Evolutionary conservation across 2,797 vertebrate genomes (phyloP), one percentile per base, ranked within the genome.

Genomic region (Phylloscopus collybita): DNA sequence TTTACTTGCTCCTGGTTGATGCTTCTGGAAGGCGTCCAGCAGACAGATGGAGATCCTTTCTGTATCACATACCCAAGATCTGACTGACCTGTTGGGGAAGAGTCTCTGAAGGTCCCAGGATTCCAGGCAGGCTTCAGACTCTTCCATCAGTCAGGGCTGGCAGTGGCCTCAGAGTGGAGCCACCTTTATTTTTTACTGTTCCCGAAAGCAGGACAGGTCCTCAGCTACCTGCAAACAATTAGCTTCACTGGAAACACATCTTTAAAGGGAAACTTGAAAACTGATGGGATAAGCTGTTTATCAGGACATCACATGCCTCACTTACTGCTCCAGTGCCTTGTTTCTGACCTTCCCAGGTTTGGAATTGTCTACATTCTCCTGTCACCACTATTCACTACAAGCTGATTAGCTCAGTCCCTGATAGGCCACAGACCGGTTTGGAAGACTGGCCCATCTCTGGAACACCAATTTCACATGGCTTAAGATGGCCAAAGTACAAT

Each of bases 371-470:
- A 1, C 1, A 3, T 32, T 85, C 11, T 70, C 51, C 62, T 80
- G 67, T 57, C 65, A 62, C 56, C 21, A 16, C 49, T 36, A 17
- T 16, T 13, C n/a, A 59, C 42, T 38, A 69, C 22, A 27, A 69
- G 29, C 25, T 30, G 23, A 73, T 66, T 16, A 60, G 13, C 44
- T 54, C 0, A 0, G 36, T 50, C 69, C 50, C 23, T 0, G 0
- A 34, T 67, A 69, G 64, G 16, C 47, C 59, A 45, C 1, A 1
- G 82, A 17, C 25, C 36, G 42, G 6, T 61, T n/a, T 67, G 50
- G 69, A 34, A 51, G 64, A n/a, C 16, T 38, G 36, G 60, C 29
- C 42, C 40, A 22, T 13, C 34, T 85, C 75, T 47, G 50, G 3
- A 20, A 82, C 79, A 69, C 9, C 2, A 50, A 56, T 49, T 82